phyloP scores from a whole-genome alignment of 2,888 invertebrate species.

The Chloroclystis v-ata region DNA sequence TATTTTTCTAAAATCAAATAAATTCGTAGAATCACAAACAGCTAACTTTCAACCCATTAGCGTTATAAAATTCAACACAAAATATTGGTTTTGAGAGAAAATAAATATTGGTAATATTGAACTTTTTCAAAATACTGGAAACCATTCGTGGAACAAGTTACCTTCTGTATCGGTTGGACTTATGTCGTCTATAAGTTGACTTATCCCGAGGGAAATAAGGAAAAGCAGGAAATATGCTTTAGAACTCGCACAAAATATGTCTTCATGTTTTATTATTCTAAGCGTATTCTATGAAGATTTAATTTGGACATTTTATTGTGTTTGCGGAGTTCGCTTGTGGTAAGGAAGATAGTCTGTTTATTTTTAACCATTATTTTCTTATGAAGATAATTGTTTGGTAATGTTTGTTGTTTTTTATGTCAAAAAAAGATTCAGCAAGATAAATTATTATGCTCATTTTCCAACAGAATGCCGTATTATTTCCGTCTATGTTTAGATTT shows the following conservation, averaged over 20 bases:
- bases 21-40: too few species aligned
- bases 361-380: neutral
- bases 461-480: too few species aligned
- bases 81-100: too few species aligned
- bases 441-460: too few species aligned
- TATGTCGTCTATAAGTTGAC: conserved; percentile 69
- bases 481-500: too few species aligned
- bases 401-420: too few species aligned
- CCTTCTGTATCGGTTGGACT: conserved; percentile 56
- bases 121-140: neutral
- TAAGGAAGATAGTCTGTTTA: conserved; percentile 18
- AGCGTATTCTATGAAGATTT: conserved; percentile 43
- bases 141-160: conserved; percentile 14
- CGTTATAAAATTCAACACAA: too few species aligned
- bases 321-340: conserved; percentile 19
- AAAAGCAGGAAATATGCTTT: conserved; percentile 64
- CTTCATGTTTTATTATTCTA: conserved; percentile 56
- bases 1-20: too few species aligned
- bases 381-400: too few species aligned
- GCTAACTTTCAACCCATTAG: too few species aligned
- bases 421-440: too few species aligned
- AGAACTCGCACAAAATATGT: conserved; percentile 66
- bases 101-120: neutral
- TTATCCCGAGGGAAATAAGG: conserved; percentile 74
- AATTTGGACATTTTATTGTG: conserved; percentile 38